Evolutionary conservation across 2,888 invertebrate genomes (phyloP).

Genomic region (Chironomus tentans): DNA sequence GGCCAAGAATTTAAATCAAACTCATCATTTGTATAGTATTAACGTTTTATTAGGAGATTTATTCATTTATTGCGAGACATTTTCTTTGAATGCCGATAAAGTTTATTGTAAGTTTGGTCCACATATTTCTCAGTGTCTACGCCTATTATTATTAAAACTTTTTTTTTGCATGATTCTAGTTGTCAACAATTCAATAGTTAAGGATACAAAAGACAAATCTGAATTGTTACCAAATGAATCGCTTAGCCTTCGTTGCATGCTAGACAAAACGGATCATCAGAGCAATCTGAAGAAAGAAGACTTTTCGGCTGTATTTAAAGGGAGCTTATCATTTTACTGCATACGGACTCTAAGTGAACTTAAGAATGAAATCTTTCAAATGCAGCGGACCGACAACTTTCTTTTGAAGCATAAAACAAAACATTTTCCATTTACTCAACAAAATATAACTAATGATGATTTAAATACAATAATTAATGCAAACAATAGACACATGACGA

Average conservation of each 20-base stretch:
- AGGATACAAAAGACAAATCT: background rate
- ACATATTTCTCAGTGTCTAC: no score
- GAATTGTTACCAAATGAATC: conserved; percentile 33
- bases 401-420: conserved; percentile 40
- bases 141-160: no score
- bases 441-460: conserved; percentile 38
- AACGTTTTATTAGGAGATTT: conserved; percentile 38
- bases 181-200: background rate
- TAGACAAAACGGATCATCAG: conserved; percentile 31
- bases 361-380: conserved; percentile 32
- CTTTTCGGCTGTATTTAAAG: conserved; percentile 29
- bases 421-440: conserved; percentile 34
- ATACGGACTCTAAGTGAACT: conserved; percentile 33
- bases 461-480: conserved; percentile 38
- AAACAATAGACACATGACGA: conserved; percentile 38
- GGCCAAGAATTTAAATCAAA: conserved; percentile 58
- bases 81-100: conserved; percentile 34
- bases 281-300: background rate
- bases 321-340: conserved; percentile 34
- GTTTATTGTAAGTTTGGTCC: conserved; percentile 35
- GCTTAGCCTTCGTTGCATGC: conserved; percentile 38
- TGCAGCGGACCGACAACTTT: conserved; percentile 37
- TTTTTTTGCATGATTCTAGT: background rate
- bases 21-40: conserved; percentile 44
- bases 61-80: conserved; percentile 37